Evolutionary conservation across 2,113 vertebrate species (phyloP).

Genomic region (Marcusenius ussheri): DNA sequence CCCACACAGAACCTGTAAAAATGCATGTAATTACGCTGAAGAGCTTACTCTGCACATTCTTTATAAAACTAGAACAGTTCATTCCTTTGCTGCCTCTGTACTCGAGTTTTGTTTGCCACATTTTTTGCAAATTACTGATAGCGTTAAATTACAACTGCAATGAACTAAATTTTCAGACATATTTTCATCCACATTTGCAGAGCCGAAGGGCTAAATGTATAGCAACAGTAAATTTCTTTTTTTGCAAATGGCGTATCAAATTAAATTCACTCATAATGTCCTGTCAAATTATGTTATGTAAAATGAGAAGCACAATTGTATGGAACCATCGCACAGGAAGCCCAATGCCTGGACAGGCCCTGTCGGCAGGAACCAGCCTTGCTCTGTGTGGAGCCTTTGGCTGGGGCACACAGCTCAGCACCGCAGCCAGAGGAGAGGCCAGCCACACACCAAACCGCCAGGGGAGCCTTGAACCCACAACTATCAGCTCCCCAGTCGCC

Average conservation of each 20-base stretch:
- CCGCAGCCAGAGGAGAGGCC: slow-evolving; percentile 23
- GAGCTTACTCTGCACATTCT: background rate
- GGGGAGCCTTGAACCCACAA: background rate
- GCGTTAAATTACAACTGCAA: background rate
- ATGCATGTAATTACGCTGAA: background rate
- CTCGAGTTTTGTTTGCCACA: background rate
- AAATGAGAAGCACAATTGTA: slow-evolving; percentile 42
- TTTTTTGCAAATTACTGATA: background rate
- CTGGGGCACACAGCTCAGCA: slow-evolving; percentile 47
- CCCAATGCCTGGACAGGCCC: slow-evolving; percentile 58
- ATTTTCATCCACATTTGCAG: background rate
- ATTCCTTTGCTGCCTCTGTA: background rate
- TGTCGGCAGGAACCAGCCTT: slow-evolving; percentile 75
- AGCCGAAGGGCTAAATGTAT: background rate
- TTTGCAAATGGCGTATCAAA: background rate
- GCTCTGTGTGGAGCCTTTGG: slow-evolving; percentile 55
- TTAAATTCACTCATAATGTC: background rate
- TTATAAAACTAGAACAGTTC: background rate
- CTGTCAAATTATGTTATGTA: background rate
- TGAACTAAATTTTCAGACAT: background rate
- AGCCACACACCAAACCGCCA: background rate
- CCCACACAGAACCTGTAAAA: background rate
- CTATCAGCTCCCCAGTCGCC: background rate
- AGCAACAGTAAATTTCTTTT: background rate
- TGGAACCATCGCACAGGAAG: slow-evolving; percentile 72